A percentile compares a stretch with the other conserved stretches of the same genome.
These are phyloP conservation scores for Caracal caracal DNA, from an alignment of 2,113 vertebrate species.

Conservation along the genomic window DNA sequence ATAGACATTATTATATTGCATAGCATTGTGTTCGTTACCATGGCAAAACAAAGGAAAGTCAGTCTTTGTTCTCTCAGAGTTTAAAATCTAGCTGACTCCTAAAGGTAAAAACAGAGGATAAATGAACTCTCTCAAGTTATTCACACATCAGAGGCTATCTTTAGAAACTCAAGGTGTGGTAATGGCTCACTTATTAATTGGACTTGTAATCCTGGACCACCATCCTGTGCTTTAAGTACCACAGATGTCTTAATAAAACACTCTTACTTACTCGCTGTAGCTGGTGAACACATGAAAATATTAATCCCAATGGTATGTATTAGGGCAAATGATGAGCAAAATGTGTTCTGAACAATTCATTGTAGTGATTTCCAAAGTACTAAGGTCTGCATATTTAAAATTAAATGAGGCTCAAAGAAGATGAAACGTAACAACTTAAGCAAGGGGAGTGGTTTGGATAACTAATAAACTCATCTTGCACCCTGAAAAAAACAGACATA, in stretches of 20 bases:
- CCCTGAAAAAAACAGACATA: not conserved
- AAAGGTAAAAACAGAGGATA: not conserved
- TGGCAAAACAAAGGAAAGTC: not conserved
- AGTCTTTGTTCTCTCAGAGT: not conserved
- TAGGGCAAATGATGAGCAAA: not conserved
- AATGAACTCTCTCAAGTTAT: not conserved
- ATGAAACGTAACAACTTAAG: not conserved
- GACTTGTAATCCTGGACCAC: not conserved
- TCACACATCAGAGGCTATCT: not conserved
- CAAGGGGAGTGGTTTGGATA: not conserved
- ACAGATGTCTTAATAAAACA: not conserved
- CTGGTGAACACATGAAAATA: not conserved
- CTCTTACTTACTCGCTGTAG: not conserved
- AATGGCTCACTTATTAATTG: not conserved
- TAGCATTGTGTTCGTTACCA: not conserved
- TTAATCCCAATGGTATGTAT: not conserved
- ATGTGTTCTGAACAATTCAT: not conserved
- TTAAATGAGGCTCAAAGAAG: not conserved
- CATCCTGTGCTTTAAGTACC: not conserved
- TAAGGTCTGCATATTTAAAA: not conserved
- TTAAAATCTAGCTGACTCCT: conserved; percentile 6
- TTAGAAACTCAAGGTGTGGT: not conserved
- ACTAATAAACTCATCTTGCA: not conserved
- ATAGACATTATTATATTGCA: not conserved
- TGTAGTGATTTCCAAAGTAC: not conserved